Base-by-base conservation (phyloP, 2,888 invertebrate species). In the Smittia sp. region DNA sequence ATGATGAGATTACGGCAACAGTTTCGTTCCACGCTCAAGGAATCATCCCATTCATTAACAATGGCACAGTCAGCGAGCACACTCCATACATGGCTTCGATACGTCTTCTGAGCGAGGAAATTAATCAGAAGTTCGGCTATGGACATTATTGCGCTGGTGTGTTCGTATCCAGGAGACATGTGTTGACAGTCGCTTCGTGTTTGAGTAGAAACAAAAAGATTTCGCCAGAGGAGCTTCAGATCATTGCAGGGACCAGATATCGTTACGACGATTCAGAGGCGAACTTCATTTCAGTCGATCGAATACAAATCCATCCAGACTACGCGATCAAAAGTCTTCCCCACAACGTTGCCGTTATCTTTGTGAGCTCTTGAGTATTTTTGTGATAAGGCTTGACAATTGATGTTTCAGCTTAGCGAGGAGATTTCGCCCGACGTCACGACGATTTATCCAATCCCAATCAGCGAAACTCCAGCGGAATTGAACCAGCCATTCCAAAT, bases 71-170 rank as follows among this genome's bases (percentile, higher is more conserved):
- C 3, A 58, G 58, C 13, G 58, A 58, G 13, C 58, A 58, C 58
- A 58, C 22, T 58, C 4, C 20, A 13, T 58, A 22, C 18, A 58
- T 58, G 58, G 58, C 58, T 9, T 58, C 58, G 24, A 22, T 58
- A 3, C 18, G 58, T 11, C 7, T 58, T 4, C 3, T 22, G 22
- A 22, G 22, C 4, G 22, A 58, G 9, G 58, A 58, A 22, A 22
- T 9, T 24, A 22, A 15, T 11, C 9, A 58, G 20, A 58, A 58
- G 24, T 58, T 58, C 58, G 58, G 58, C 15, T 24, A 58, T 4
- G 58, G 58, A 18, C 58, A 58, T 15, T 58, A n/a, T 58, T 58
- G 58, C 24, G 58, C 13, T 22, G 58, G 58, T 20, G 58, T 58
- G 6, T 58, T 58, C 58, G 13, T 58, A 11, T 58, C 58, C 3